phyloP scores from a whole-genome alignment of 1,140 invertebrate species.

The Brachionus asplanchnoidis region DNA sequence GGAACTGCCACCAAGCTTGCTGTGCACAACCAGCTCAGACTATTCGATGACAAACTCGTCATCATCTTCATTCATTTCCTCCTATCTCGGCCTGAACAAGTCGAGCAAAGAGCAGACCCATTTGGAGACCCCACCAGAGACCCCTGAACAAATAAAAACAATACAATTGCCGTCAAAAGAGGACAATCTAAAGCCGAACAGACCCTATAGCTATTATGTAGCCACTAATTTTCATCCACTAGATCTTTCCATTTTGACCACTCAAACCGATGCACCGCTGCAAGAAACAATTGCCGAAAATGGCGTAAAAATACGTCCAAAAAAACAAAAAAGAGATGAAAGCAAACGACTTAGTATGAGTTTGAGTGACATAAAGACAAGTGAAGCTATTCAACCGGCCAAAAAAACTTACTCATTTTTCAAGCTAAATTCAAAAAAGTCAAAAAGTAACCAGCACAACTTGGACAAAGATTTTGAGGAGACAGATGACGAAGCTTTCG shows the following conservation, averaged over 20 bases:
- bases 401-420: constrained; percentile 11
- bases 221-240: constrained; percentile 38
- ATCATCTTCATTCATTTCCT: constrained; percentile 3
- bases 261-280: neutral
- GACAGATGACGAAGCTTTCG: neutral
- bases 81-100: neutral
- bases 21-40: neutral
- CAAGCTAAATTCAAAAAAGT: constrained; percentile 13
- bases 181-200: neutral
- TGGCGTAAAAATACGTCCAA: neutral
- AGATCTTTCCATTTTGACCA: neutral
- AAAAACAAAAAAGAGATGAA: neutral
- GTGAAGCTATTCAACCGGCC: neutral
- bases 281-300: neutral
- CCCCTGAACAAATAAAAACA: neutral
- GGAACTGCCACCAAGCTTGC: neutral
- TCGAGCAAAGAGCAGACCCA: neutral
- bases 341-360: constrained; percentile 11
- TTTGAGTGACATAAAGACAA: neutral
- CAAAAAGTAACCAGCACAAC: constrained; percentile 17
- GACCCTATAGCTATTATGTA: constrained; percentile 34
- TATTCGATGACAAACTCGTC: neutral
- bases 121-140: constrained; percentile 21
- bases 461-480: neutral
- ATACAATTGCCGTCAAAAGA: neutral